These are phyloP conservation scores for Tiliqua scincoides DNA, from an alignment of 2,113 vertebrate species.

Conservation along the genomic window DNA sequence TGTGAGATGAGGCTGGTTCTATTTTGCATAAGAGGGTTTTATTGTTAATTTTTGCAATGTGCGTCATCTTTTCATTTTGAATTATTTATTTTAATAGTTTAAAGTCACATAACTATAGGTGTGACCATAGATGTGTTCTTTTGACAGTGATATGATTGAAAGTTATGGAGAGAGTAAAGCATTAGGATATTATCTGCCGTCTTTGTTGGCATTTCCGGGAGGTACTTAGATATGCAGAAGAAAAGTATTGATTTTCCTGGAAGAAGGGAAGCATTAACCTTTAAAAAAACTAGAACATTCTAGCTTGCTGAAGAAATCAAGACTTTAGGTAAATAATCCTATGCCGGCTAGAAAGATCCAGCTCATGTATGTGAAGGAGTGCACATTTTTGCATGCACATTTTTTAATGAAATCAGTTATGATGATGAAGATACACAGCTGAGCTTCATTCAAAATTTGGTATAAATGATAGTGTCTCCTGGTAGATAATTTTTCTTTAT, in stretches of 20 bases:
- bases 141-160: not conserved
- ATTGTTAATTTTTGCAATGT: not conserved
- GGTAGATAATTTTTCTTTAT: not conserved
- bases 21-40: not conserved
- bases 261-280: slow-evolving; percentile 1
- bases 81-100: slow-evolving; percentile 21
- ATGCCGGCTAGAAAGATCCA: not conserved
- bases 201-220: slow-evolving; percentile 14
- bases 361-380: not conserved
- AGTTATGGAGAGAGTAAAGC: rapidly evolving
- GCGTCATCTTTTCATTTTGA: not conserved
- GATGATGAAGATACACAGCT: not conserved
- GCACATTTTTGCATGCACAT: not conserved
- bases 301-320: slow-evolving; percentile 12
- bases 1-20: not conserved
- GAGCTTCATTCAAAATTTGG: not conserved
- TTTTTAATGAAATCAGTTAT: not conserved
- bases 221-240: not conserved
- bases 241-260: slow-evolving; percentile 21
- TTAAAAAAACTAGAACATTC: not conserved
- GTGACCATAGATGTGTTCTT: slow-evolving; percentile 15
- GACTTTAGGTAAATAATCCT: not conserved
- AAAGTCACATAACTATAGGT: not conserved
- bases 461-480: not conserved
- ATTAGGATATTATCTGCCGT: not conserved